Evolutionary conservation across 2,797 vertebrate genomes (phyloP).

Genomic region (Selene dorsalis): DNA sequence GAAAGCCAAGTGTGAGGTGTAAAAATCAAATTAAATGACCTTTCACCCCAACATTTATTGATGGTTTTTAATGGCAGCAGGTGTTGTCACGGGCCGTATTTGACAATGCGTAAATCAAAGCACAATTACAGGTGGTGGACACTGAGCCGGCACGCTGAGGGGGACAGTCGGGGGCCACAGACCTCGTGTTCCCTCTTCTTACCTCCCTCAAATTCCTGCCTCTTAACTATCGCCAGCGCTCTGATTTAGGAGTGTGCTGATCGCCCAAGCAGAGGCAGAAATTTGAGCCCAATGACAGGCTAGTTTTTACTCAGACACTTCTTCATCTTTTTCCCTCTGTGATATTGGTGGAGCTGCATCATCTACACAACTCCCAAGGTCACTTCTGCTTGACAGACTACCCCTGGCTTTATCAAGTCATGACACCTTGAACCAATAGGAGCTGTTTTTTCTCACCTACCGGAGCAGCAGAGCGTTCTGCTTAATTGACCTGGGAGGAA

Average conservation of each 20-base stretch:
- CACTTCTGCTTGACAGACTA: conserved; percentile 79
- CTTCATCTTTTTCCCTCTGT: conserved; percentile 67
- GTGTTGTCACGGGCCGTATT: conserved; percentile 82
- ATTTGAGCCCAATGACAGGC: conserved; percentile 73
- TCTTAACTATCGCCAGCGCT: conserved; percentile 61
- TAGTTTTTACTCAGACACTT: conserved; percentile 71
- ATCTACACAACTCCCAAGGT: conserved; percentile 83
- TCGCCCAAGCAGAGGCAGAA: conserved; percentile 74
- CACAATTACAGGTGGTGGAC: conserved; percentile 85
- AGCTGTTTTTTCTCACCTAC: conserved; percentile 65
- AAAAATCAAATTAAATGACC: conserved; percentile 89
- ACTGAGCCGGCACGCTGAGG: conserved; percentile 41
- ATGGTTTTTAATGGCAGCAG: conserved; percentile 85
- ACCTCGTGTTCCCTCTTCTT: conserved; percentile 52
- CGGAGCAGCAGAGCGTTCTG: conserved; percentile 78
- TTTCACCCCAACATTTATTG: conserved; percentile 86
- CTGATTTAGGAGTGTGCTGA: conserved; percentile 77
- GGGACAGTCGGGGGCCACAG: conserved; percentile 56
- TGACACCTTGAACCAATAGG: conserved; percentile 77
- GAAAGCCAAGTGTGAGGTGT: conserved; percentile 85
- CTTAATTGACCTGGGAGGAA: conserved; percentile 84
- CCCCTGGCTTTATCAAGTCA: conserved; percentile 72
- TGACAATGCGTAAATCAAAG: conserved; percentile 86
- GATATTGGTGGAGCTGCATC: conserved; percentile 58
- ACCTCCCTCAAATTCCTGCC: conserved; percentile 57